A percentile compares a stretch with the other conserved stretches of the same genome.
Evolutionary conservation across 2,797 vertebrate species (phyloP).

Genomic region (Crax fasciolata): DNA sequence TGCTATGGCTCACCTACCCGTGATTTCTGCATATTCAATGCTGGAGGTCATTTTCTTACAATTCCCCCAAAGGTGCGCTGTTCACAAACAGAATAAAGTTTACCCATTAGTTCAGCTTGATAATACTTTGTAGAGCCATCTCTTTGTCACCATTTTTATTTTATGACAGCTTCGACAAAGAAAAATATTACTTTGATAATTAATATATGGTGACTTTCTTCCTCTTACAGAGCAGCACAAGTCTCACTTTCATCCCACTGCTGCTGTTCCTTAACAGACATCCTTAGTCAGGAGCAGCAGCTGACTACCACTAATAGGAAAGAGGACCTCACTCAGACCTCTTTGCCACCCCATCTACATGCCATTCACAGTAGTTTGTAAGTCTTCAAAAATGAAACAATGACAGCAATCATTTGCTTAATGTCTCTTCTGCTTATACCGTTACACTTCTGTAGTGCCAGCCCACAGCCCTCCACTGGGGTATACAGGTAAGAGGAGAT

Average conservation of each 20-base stretch:
- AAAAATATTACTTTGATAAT: slow-evolving; percentile 14
- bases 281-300: not conserved
- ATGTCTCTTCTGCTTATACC: not conserved
- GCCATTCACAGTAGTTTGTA: not conserved
- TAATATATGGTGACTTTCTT: not conserved
- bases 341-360: not conserved
- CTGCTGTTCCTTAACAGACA: fast-evolving
- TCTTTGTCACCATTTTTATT: not conserved
- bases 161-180: not conserved
- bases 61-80: fast-evolving
- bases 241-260: not conserved
- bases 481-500: fast-evolving
- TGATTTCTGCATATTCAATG: fast-evolving
- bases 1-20: fast-evolving
- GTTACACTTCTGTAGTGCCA: not conserved
- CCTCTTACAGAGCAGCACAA: not conserved
- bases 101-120: not conserved
- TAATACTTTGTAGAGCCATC: fast-evolving
- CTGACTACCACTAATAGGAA: not conserved
- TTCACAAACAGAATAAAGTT: not conserved
- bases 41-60: not conserved
- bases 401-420: not conserved
- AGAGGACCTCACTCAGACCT: not conserved
- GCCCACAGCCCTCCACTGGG: not conserved
- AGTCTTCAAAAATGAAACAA: not conserved